Evolutionary conservation across 2,888 invertebrate genomes (phyloP), one percentile per base, ranked within the genome.

Genomic region (Uloborus plumipes): DNA sequence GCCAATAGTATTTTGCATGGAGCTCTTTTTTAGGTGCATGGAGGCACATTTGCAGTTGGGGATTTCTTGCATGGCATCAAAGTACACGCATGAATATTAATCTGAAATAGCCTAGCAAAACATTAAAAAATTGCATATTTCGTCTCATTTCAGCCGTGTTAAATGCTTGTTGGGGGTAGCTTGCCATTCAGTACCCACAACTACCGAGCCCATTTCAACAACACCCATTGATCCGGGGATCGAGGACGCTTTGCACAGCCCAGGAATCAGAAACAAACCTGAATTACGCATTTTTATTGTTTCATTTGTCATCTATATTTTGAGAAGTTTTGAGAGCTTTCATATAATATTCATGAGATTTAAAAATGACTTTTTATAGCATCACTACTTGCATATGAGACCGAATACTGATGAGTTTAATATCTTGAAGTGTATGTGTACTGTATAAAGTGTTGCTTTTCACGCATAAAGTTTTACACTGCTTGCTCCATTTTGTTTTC

Each of bases 141-240:
- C 26, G 50, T 78, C 67, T 75, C 50, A 66, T 78, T 81, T 81
- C 80, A 81, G 80, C 51, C 47, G 65, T 18, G 39, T 74, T 50
- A 69, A 74, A 39, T 81, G 80, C 51, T 53, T 81, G 20, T 11
- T 74, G 64, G 64, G 74, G 20, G 53, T 59, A 69, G 67, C 74
- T 26, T 81, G 80, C 50, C 14, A 70, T 15, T 22, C 50, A n/a
- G 53, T 62, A 62, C 53, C 65, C 26, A 67, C 72, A 31, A 79
- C 79, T 20, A 20, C 69, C 4, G 51, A 67, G 51, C 67, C 71
- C 16, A 53, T 69, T 61, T 62, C 69, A 18, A n/a, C 62, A 4
- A 7, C 53, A 11, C 31, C 51, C 20, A n/a, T 50, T 16, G 50
- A 65, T 13, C n/a, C 51, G 16, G 39, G 31, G 16, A 47, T 49